Evolutionary conservation across 35 echinoderm and acorn worm genomes (phyloP), one percentile per base, ranked within the genome.

Genomic region (Patiria miniata): DNA sequence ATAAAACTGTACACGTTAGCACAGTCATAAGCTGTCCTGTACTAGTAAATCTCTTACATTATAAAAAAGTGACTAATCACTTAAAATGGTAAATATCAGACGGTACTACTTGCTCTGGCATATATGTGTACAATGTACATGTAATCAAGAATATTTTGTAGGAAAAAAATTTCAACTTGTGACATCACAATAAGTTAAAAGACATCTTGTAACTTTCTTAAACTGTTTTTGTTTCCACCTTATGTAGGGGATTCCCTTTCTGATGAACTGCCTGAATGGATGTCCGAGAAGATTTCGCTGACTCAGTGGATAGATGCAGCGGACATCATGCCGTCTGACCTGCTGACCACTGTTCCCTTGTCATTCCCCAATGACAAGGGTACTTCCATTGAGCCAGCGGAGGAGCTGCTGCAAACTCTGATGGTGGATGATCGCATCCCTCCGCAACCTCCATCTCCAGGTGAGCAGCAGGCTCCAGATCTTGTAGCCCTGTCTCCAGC

Each of bases 251-350:
- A 87, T 58, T 39, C 65, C 34, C 65, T 14, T 22, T 73, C 39
- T 73, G 85, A 93, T 39, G 83, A 88, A 30, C 91, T 97, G 40
- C 95, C 95, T 57, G 91, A 97, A 51, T 97, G 95, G 95, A 97
- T 97, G 95, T 97, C 95, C 14, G 91, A 93, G 60, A 97, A 97
- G 39, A 77, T 97, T 42, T 55, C 84, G 51, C 39, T 97, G 40
- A 79, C 77, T 38, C 38, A 38, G 22, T 95, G 93, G 93, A 90
- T 92, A 39, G 90, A 91, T 54, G 89, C 51, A 61, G 76, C 81
- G 40, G 93, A 86, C 51, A 85, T 73, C 52, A 91, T 84, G 61
- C 88, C 88, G 37, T 52, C 83, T 39, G 90, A 86, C 36, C 47
- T 81, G 21, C 52, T 91, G 59, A 84, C 60, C 53, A 87, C 59